Conservation (phyloP, 1,140 invertebrate species). For the Tetragonula clypearis region DNA sequence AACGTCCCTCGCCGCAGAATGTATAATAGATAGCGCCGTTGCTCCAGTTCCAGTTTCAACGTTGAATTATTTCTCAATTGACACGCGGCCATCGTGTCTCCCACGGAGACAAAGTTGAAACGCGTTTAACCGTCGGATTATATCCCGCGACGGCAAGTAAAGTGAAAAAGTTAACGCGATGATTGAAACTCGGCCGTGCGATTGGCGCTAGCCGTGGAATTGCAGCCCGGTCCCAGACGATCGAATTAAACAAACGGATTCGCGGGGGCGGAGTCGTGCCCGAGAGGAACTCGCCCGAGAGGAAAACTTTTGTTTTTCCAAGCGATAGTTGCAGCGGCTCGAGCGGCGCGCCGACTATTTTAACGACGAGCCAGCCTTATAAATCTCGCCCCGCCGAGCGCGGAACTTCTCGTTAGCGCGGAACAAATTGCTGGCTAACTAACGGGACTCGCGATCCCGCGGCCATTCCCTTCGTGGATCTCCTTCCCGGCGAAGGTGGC, state of each 20-base stretch:
- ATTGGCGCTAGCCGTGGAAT: not conserved
- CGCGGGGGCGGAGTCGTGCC: too few relatives aligned
- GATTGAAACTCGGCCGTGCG: slow-evolving; percentile 24
- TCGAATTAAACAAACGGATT: slow-evolving; percentile 39
- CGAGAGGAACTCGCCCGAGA: too few relatives aligned
- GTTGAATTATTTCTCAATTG: slow-evolving; percentile 10
- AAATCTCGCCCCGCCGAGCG: slow-evolving; percentile 15
- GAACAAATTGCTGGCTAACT: slow-evolving; percentile 36
- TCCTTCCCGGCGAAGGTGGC: not conserved
- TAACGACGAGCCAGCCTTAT: slow-evolving; percentile 35
- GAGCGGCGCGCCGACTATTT: slow-evolving; percentile 28
- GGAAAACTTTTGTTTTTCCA: slow-evolving; percentile 23
- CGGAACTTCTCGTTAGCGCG: slow-evolving; percentile 31
- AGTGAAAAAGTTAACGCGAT: slow-evolving; percentile 47
- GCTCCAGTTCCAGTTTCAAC: not conserved
- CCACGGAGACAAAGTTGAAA: slow-evolving; percentile 3
- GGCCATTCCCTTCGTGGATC: not conserved
- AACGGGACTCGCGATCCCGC: slow-evolving; percentile 20
- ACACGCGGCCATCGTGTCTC: too few relatives aligned
- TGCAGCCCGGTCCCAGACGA: not conserved
- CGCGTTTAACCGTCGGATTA: slow-evolving; percentile 35
- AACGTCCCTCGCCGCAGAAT: too few relatives aligned
- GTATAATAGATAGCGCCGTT: not conserved
- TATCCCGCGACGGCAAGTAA: slow-evolving; percentile 15
- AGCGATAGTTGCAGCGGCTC: not conserved